Conservation (phyloP, 2,113 vertebrate species). For the Xenotilapia longispinis region DNA sequence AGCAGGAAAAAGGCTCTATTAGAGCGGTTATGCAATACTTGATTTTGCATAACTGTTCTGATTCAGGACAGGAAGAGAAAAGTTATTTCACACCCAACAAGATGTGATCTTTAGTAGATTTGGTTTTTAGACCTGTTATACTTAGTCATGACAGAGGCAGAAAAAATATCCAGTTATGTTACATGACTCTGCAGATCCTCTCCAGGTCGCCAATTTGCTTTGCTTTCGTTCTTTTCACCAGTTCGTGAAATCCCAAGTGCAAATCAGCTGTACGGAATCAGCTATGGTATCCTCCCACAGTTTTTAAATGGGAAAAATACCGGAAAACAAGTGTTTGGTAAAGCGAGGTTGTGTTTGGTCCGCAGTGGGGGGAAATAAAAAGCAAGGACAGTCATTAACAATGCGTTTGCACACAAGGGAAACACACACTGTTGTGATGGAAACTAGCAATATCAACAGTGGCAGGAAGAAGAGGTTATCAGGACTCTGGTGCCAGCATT, state of each 20-base stretch:
- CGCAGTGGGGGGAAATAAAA: background rate
- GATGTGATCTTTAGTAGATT: background rate
- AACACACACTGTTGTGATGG: background rate
- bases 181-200: constrained; percentile 1
- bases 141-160: background rate
- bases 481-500: background rate
- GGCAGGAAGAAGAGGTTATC: constrained; percentile 38
- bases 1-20: background rate
- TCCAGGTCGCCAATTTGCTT: background rate
- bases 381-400: background rate
- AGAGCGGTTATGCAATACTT: background rate
- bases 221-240: background rate
- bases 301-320: background rate
- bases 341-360: background rate
- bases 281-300: background rate
- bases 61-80: background rate
- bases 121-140: background rate
- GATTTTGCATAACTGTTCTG: background rate
- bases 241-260: background rate
- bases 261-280: constrained; percentile 32
- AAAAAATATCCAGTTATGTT: constrained; percentile 11
- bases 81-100: background rate
- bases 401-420: background rate
- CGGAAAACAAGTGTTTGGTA: background rate
- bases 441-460: background rate